These are phyloP conservation scores for Tringa solitaria DNA, from an alignment of 2,113 vertebrate genomes.

Conservation along the genomic window DNA sequence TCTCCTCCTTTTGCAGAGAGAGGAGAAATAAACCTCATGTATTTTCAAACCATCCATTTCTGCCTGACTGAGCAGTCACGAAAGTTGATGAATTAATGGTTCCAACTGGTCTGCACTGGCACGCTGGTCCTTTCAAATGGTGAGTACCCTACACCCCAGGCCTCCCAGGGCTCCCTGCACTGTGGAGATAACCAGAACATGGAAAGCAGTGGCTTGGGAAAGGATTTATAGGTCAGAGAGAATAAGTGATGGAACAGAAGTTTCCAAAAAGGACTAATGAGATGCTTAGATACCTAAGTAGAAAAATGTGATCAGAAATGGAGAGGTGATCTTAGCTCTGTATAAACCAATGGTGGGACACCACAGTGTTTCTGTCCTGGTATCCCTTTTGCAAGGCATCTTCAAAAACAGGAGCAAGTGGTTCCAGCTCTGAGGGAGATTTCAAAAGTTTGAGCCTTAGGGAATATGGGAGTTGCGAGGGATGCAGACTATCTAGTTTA, in stretches of 20 bases:
- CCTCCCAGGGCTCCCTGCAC: fast-evolving
- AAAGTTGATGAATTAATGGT: not conserved
- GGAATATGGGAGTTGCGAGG: not conserved
- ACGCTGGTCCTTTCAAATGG: fast-evolving
- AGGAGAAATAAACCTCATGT: not conserved
- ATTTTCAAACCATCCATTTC: not conserved
- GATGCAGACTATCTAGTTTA: not conserved
- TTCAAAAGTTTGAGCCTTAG: not conserved
- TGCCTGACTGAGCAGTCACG: not conserved
- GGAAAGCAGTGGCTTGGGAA: not conserved
- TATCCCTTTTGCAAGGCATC: not conserved
- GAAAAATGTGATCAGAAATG: not conserved
- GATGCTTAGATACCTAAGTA: not conserved
- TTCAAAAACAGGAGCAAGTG: not conserved
- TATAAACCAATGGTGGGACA: not conserved
- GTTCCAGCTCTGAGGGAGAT: not conserved
- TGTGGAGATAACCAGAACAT: not conserved
- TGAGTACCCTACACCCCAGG: not conserved
- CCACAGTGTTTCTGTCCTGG: not conserved
- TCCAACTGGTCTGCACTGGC: not conserved
- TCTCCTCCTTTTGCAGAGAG: not conserved
- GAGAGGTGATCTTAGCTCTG: not conserved
- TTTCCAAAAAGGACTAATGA: not conserved
- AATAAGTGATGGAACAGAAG: not conserved
- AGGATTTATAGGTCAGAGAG: not conserved